Base-by-base conservation (phyloP, 2,888 invertebrate species). In the Melangyna quadrimaculata region DNA sequence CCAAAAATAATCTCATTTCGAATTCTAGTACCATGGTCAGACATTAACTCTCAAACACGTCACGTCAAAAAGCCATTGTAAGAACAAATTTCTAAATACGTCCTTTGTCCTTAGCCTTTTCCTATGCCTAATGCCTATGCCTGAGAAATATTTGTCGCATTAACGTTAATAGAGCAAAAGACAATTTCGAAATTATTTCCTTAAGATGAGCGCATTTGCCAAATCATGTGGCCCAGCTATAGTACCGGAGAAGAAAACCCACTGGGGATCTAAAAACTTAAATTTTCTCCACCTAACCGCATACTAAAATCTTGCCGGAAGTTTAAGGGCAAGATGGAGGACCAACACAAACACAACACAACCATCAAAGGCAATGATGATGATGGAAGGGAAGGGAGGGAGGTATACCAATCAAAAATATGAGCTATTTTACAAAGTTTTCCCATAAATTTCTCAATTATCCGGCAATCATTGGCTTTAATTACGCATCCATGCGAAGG, bases 381-480 rank as follows among this genome's bases (percentile, higher is more conserved):
- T n/a, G n/a, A n/a, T n/a, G n/a, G n/a, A n/a, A n/a, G n/a, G 27
- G 22, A 35, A n/a, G 5, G 27, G 57, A 17, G 12, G 51, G 53
- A 61, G n/a, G n/a, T n/a, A n/a, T n/a, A n/a, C 55, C 37, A 83
- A 83, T 83, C 78, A 83, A 48, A 35, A 69, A 78, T 78, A 65
- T 79, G 27, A 48, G 67, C 48, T 77, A 78, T 69, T 65, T 72
- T 59, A 45, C 51, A 37, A 86, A 86, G 72, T 86, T 86, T 86
- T 77, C 72, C 78, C 80, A 86, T 86, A 86, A 86, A 86, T 86
- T 78, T 81, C 86, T 86, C 72, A 77, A 86, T 86, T 81, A 86
- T 78, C 86, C 81, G 59, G 57, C 77, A 86, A 86, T 86, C 81
- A 86, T 86, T 86, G 86, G 65, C 81, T 22, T 65, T 86, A 86